A percentile compares a stretch with the other conserved stretches of the same genome.
These are phyloP conservation scores for Strix uralensis DNA, from an alignment of 2,113 vertebrate genomes.

Conservation along the genomic window DNA sequence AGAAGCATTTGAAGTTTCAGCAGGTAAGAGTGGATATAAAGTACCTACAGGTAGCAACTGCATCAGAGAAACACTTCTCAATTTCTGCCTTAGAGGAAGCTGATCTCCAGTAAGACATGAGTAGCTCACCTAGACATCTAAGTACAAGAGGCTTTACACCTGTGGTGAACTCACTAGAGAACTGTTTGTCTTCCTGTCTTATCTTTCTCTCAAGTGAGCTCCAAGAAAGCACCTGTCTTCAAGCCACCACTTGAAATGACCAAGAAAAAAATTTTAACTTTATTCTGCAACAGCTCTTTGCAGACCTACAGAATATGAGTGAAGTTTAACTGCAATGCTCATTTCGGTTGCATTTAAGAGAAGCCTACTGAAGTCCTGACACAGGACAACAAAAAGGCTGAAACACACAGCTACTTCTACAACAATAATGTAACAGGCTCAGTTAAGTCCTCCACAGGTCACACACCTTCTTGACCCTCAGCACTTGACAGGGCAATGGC, in stretches of 20 bases:
- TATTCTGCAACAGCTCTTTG: neutral
- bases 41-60: neutral
- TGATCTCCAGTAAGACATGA: neutral
- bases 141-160: neutral
- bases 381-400: neutral
- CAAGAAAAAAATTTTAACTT: neutral
- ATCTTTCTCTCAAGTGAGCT: too few species aligned
- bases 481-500: fast-evolving
- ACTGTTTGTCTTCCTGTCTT: neutral
- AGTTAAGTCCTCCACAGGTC: neutral
- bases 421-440: neutral
- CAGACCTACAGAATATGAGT: neutral
- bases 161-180: neutral
- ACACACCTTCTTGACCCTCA: neutral
- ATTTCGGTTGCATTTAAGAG: neutral
- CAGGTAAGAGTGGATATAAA: neutral
- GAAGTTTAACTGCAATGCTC: neutral
- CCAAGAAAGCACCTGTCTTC: neutral
- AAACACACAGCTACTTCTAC: neutral
- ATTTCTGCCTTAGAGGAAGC: neutral
- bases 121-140: neutral
- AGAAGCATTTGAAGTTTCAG: neutral
- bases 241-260: neutral
- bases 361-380: neutral
- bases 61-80: neutral